Evolutionary conservation across 2,113 vertebrate species (phyloP).

Genomic region (Ivindomyrus marchei): DNA sequence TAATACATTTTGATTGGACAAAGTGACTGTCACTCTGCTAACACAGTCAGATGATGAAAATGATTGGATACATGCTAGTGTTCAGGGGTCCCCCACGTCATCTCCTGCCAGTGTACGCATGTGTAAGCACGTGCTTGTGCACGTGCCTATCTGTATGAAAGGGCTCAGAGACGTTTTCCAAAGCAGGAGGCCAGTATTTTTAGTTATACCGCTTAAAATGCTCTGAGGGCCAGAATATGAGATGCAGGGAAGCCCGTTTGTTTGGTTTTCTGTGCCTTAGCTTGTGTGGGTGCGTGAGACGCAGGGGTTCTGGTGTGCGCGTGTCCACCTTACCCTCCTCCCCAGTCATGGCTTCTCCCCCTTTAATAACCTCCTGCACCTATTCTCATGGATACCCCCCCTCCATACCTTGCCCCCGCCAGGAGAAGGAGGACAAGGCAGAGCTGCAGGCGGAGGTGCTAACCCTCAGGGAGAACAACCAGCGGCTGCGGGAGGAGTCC

Average conservation of each 20-base stretch:
- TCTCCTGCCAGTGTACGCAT: neutral
- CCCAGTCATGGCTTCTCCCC: conserved; percentile 31
- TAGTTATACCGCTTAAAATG: neutral
- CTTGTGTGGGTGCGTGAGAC: neutral
- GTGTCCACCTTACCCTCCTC: neutral
- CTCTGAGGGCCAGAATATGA: neutral
- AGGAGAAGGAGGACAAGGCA: conserved; percentile 85
- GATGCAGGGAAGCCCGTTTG: neutral
- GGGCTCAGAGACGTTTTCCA: neutral
- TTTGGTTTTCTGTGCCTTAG: neutral
- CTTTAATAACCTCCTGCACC: conserved; percentile 3
- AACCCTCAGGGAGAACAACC: conserved; percentile 76
- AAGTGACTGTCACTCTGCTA: neutral
- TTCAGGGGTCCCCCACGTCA: neutral
- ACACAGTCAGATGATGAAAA: neutral
- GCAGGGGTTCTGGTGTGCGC: neutral
- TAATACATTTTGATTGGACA: neutral
- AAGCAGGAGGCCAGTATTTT: neutral
- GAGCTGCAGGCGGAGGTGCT: conserved; percentile 81
- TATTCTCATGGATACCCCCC: neutral
- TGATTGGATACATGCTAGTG: neutral
- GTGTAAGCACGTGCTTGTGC: neutral
- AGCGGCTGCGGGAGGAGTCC: conserved; percentile 72
- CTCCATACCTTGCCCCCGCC: conserved; percentile 37
- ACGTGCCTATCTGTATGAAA: neutral